A percentile compares a stretch with the other conserved stretches of the same genome.
Conservation (phyloP, 1,140 invertebrate species). For the Lepidotrigona ventralis region DNA sequence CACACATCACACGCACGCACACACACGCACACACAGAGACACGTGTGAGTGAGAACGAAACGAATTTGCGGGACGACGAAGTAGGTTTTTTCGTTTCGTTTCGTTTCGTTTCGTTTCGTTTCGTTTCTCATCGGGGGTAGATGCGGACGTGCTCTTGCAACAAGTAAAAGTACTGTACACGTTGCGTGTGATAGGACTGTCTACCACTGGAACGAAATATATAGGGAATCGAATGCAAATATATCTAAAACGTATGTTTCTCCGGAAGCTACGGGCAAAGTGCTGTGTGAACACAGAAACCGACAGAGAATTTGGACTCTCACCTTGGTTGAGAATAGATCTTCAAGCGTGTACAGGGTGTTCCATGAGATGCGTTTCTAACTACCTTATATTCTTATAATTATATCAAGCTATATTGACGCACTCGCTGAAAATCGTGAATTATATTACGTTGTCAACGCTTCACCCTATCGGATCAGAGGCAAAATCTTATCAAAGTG, state of each 20-base stretch:
- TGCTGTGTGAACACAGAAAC: constrained; percentile 29
- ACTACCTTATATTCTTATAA: background rate
- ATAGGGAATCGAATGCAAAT: background rate
- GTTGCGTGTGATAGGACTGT: background rate
- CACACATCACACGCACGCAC: too few species aligned
- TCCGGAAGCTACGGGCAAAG: constrained; percentile 14
- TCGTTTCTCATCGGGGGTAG: background rate
- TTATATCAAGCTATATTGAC: background rate
- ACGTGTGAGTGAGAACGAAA: too few species aligned
- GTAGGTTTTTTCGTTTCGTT: background rate
- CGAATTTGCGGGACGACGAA: background rate
- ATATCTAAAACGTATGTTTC: background rate
- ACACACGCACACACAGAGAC: background rate
- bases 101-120: too few species aligned
- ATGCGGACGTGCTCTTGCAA: constrained; percentile 5
- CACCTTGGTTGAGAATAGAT: background rate
- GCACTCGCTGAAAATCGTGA: too few species aligned
- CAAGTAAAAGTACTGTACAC: background rate
- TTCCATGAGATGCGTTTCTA: background rate
- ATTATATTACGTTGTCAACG: too few species aligned
- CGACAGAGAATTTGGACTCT: background rate
- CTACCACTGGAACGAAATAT: background rate
- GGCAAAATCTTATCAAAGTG: too few species aligned
- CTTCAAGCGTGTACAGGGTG: background rate
- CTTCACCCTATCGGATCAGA: too few species aligned